Evolutionary conservation across 2,888 invertebrate species (phyloP), one percentile per base, ranked within the genome.

Genomic region (Zhuqinia jingwanae): DNA sequence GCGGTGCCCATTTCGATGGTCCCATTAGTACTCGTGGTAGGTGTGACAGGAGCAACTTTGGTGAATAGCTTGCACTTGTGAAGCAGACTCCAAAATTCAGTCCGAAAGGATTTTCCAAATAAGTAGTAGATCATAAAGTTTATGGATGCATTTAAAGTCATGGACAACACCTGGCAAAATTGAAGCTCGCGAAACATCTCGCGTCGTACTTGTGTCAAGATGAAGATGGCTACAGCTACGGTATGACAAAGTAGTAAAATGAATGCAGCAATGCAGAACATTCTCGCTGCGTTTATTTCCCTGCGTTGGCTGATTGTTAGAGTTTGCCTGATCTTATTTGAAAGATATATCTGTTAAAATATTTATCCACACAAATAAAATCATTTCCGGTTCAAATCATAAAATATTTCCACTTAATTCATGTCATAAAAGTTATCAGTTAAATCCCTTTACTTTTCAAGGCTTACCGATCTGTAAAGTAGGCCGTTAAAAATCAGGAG

Each of bases 281-380:
- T 87, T 20, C 83, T 87, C 27, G 83, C 87, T 27, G 83, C 87
- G 25, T 83, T 87, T 5, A 87, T 58, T 75, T 87, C 87, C 65
- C 75, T 25, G 73, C 78, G 45, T 22, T 87, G 83, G 36, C 83
- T 87, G 8, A 73, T 75, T 15, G 87, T 87, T 30, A 87, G 47
- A 10, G 87, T 79, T 75, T 87, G 82, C n/a, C 87, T 45, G n/a
- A 42, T 47, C 20, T 87, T 87, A 75, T 87, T 87, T 11, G 78
- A 53, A 2, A 78, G 20, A 25, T 83, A 63, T 11, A 87, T 87
- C 87, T 87, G 56, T 6, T 6, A 53, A 53, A 2, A 17, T n/a
- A n/a, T n/a, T n/a, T n/a, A n/a, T n/a, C n/a, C n/a, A n/a, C 10
- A 17, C 20, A 20, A 56, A 20, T 8, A 63, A 63, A 63, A 27